phyloP scores from a whole-genome alignment of 2,113 vertebrate species.

The Psittacus erithacus region DNA sequence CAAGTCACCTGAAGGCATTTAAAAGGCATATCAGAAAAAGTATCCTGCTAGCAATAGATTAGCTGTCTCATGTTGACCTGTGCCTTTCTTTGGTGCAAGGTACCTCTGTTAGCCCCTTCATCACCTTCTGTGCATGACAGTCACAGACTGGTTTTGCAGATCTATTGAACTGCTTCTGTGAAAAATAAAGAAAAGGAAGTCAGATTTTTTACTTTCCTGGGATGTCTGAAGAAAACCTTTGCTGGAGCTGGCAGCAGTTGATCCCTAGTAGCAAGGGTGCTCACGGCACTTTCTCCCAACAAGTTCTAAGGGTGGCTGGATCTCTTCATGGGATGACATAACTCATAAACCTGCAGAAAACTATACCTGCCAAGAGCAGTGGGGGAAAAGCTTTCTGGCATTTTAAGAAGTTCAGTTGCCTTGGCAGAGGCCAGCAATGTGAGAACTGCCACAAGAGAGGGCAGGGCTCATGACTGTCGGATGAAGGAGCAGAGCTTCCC shows the following conservation, averaged over 20 bases:
- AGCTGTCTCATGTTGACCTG: rapidly evolving
- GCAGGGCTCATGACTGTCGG: rapidly evolving
- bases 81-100: background rate
- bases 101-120: background rate
- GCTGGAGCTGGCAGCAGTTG: background rate
- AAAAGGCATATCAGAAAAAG: background rate
- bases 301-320: background rate
- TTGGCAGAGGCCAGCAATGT: background rate
- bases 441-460: background rate
- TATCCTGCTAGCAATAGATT: background rate
- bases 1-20: background rate
- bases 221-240: background rate
- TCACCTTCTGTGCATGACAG: background rate
- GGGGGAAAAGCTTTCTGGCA: background rate
- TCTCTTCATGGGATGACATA: background rate
- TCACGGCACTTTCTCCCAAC: rapidly evolving
- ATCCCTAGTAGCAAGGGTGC: background rate
- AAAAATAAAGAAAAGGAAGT: background rate
- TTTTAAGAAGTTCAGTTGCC: background rate
- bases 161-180: background rate
- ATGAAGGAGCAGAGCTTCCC: background rate
- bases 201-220: background rate
- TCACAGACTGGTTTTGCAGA: background rate
- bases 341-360: background rate
- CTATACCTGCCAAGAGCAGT: background rate